Conservation (phyloP, 2,113 vertebrate genomes). For the Atherinomorus stipes region DNA sequence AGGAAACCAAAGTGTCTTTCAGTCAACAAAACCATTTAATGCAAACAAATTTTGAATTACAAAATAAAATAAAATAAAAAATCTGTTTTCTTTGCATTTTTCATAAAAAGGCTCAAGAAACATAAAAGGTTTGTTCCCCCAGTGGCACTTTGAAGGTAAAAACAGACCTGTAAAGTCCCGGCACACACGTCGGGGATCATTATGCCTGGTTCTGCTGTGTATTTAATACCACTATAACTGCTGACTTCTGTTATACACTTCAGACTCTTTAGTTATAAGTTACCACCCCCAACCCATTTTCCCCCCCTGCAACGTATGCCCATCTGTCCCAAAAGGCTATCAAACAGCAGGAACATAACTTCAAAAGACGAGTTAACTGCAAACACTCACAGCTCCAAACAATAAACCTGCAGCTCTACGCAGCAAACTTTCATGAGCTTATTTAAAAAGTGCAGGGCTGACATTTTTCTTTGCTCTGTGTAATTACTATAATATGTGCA, state of each 20-base stretch:
- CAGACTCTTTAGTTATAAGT: constrained; percentile 20
- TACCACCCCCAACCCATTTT: neutral
- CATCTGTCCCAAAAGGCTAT: constrained; percentile 22
- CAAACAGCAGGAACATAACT: constrained; percentile 66
- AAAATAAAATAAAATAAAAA: constrained; percentile 53
- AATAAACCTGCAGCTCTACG: constrained; percentile 50
- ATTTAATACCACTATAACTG: constrained; percentile 70
- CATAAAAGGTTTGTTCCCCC: neutral
- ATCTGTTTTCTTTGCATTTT: constrained; percentile 22
- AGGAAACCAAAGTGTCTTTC: constrained; percentile 4
- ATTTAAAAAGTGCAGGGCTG: constrained; percentile 21
- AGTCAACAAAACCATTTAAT: constrained; percentile 21
- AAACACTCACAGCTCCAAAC: constrained; percentile 34
- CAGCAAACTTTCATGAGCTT: constrained; percentile 20
- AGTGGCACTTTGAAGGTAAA: constrained; percentile 54
- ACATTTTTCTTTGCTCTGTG: constrained; percentile 6
- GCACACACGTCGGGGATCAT: constrained; percentile 39
- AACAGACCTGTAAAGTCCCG: constrained; percentile 29
- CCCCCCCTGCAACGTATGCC: constrained; percentile 29
- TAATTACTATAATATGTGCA: neutral
- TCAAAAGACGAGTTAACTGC: constrained; percentile 54
- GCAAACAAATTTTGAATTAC: constrained; percentile 13
- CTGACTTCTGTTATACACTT: constrained; percentile 54
- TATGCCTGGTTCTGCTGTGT: constrained; percentile 53
- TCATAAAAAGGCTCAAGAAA: constrained; percentile 4